Evolutionary conservation across 2,888 invertebrate species (phyloP).

Genomic region (Dione juno): DNA sequence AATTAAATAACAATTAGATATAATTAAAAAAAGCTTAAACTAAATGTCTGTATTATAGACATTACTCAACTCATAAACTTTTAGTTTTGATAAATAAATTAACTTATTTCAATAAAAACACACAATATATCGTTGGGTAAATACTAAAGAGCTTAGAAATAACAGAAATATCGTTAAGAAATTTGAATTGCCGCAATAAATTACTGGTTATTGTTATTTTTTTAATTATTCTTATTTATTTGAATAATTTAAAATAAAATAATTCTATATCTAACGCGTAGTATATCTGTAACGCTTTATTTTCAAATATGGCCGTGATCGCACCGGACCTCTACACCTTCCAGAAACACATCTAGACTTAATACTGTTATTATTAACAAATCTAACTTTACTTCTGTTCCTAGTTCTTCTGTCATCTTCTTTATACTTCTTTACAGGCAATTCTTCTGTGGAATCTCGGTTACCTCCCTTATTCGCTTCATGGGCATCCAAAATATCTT

Average conservation of each 20-base stretch:
- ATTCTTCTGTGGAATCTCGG: conserved; percentile 49
- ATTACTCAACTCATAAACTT: background rate
- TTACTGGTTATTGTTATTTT: too few relatives aligned
- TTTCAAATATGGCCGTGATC: conserved; percentile 61
- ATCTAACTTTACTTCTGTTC: conserved; percentile 52
- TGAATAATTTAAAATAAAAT: too few relatives aligned
- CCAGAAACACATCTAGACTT: conserved; percentile 59
- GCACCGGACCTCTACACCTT: conserved; percentile 59
- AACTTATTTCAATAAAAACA: background rate
- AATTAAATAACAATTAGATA: background rate
- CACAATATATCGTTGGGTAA: background rate
- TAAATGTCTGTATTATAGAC: background rate
- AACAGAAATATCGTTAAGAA: background rate
- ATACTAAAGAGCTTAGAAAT: background rate
- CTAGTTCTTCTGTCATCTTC: conserved; percentile 39
- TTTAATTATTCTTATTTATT: too few relatives aligned
- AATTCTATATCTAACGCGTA: conserved; percentile 23
- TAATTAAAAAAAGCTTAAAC: background rate
- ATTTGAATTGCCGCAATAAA: too few relatives aligned
- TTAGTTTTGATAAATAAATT: conserved; percentile 1
- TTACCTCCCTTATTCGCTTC: conserved; percentile 60
- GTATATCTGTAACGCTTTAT: conserved; percentile 59
- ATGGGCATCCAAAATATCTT: conserved; percentile 72
- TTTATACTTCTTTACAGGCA: conserved; percentile 39
- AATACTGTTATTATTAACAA: conserved; percentile 53